Evolutionary conservation across 2,888 invertebrate species (phyloP), one percentile per base, ranked within the genome.

Genomic region (Anaspis maculata): DNA sequence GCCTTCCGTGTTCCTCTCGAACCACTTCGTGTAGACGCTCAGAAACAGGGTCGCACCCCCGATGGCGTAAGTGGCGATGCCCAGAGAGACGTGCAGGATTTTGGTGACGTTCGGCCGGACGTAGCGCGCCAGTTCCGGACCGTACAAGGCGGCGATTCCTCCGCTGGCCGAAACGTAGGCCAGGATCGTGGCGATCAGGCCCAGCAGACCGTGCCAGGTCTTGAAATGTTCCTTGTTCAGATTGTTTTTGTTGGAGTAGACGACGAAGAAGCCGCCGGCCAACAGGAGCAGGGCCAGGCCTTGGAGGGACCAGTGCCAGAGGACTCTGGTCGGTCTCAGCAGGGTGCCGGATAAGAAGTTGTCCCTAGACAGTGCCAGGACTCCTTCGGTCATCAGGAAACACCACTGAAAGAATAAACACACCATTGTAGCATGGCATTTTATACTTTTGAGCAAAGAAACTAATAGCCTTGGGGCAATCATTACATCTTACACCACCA

Each of bases 201-300:
- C 64, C 19, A 57, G 48, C 9, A 61, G 32, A 7, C 52, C 61
- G 40, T 66, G 66, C 55, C 59, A 59, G 3, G 56, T 52, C 14
- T 44, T 48, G 39, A 62, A 64, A 42, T 66, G 66, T 4, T 43
- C 23, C 32, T 58, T 59, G 15, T 55, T 51, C 3, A 45, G 37
- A 6, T 45, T 37, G 16, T 58, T 51, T 48, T 64, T 63, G 35
- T 52, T 55, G 9, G 55, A 37, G 21, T 54, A 44, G 13, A 57
- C 54, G 13, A 62, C 41, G 3, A 44, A 27, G 34, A 60, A 59
- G 12, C 61, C 64, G 12, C 44, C 37, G 2, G 49, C 19, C 11
- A 51, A 51, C 15, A 56, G 33, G 23, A 38, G 32, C 7, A 54
- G 32, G 7, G 57, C 61, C 3, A 49, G 26, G 3, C 49, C 28